Base-by-base conservation (phyloP, 2,797 vertebrate genomes). In the Phrynocephalus forsythii region DNA sequence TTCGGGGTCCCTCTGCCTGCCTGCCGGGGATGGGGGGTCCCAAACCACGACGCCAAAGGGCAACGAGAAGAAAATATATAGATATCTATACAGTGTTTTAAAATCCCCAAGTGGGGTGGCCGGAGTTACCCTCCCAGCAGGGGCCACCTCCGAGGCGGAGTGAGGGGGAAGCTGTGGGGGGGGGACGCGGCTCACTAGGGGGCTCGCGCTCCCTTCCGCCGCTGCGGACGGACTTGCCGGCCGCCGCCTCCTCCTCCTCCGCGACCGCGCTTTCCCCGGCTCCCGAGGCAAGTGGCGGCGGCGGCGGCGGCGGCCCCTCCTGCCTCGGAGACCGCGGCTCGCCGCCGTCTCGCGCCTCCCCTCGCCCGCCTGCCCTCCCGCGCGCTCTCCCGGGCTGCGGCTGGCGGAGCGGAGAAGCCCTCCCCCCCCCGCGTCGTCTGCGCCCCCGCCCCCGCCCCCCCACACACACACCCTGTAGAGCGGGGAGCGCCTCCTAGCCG, bases 101-200 rank as follows among this genome's bases (percentile, higher is more conserved):
- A 60, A 33, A 8, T 13, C 76, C 77, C 77, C 3, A 5, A 10
- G 52, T 1, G 78, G 78, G 60, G 56, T 20, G 60, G 60, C 18
- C n/a, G 56, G 56, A 95, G 96, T 96, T 97, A 44, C 92, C 50
- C n/a, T 93, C 91, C 87, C 71, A 86, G 82, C 56, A 94, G 91
- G 91, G 88, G 94, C 91, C 84, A 22, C 85, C 63, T 48, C 66
- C 69, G 77, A 83, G 93, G 93, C 89, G 93, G 95, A 88, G 89
- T 89, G 92, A 94, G 93, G 91, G 88, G 24, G 52, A 56, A 2
- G 52, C 52, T 56, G 52, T 18, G n/a, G 13, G 69, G 24, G n/a
- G 60, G 89, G 60, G 90, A n/a, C n/a, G n/a, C n/a, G n/a, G n/a
- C n/a, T n/a, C n/a, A n/a, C n/a, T n/a, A n/a, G n/a, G n/a, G 89